Evolutionary conservation across 2,888 invertebrate genomes (phyloP), one percentile per base, ranked within the genome.

Genomic region (Philhelius pedissequus): DNA sequence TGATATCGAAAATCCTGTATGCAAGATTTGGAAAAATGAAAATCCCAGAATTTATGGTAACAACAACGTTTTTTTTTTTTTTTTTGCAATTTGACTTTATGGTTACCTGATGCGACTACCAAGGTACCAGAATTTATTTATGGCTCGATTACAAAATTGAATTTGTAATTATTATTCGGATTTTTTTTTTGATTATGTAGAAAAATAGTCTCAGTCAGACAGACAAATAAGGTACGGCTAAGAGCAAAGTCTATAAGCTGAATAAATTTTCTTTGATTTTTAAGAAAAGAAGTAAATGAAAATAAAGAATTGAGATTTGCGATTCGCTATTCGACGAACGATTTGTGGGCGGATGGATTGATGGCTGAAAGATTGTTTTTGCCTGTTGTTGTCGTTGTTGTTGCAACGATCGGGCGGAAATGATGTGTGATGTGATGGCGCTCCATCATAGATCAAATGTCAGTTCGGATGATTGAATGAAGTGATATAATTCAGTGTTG

Each of bases 331-430:
- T n/a, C n/a, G n/a, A n/a, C n/a, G 18, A 32, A 58, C 38, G 64
- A 76, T 76, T 70, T 82, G 77, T 76, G 70, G 81, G 81, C 76
- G 81, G 77, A 76, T 82, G 71, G 76, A 82, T 71, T 71, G 81
- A 71, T 71, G 60, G 66, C 70, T 77, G 71, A 76, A 71, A 13
- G 48, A 71, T 68, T 35, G 32, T 76, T 64, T 64, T 3, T 71
- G 40, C 9, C 15, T 3, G 48, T 22, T 48, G 22, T 32, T 35
- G 56, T 20, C 35, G 27, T 15, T 52, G 20, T 50, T 50, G n/a
- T 27, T 50, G n/a, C 13, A 18, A 20, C 18, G 11, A 40, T 50
- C 50, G 70, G 20, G 13, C 56, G 56, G 56, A 71, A 77, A 62
- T 68, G 71, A 76, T 76, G 81, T 82, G 75, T 64, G 56, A 76